phyloP scores from a whole-genome alignment of 2,888 invertebrate species.

The Sturmia bella region DNA sequence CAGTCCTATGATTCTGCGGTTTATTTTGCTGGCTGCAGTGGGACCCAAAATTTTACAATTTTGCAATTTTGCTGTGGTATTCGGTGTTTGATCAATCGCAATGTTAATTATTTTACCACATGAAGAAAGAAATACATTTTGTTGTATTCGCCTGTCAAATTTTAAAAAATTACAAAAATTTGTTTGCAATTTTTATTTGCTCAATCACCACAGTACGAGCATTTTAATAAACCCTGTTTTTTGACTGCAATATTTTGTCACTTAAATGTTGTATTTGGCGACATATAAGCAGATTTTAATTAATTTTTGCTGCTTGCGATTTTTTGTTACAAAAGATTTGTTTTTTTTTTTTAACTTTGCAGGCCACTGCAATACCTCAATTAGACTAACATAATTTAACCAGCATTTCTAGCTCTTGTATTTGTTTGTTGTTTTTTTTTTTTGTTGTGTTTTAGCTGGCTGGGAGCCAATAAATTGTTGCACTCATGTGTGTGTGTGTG shows the following conservation, averaged over 20 bases:
- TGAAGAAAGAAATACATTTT: neutral
- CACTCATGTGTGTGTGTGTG: neutral
- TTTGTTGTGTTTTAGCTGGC: constrained; percentile 10
- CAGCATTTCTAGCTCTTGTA: neutral
- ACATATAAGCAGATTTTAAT: constrained; percentile 60
- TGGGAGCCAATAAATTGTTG: constrained; percentile 34
- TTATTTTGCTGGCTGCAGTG: too few relatives aligned
- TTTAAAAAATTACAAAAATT: neutral
- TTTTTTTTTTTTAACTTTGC: constrained; percentile 31
- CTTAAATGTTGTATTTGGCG: constrained; percentile 3
- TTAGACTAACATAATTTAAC: constrained; percentile 57
- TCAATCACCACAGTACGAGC: neutral
- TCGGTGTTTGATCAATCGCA: neutral
- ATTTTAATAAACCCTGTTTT: constrained; percentile 50
- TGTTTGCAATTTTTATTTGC: constrained; percentile 17
- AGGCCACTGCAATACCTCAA: constrained; percentile 60
- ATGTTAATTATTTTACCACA: constrained; percentile 22
- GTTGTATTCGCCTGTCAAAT: constrained; percentile 7
- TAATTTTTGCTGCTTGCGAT: constrained; percentile 55
- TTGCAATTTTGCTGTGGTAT: neutral
- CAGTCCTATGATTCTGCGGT: too few relatives aligned
- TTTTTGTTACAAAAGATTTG: constrained; percentile 17
- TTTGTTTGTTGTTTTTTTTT: constrained; percentile 17
- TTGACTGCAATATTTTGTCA: constrained; percentile 15
- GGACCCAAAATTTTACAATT: too few relatives aligned